Evolutionary conservation across 2,888 invertebrate species (phyloP), one percentile per base, ranked within the genome.

Genomic region (Sinotaia quadrata): DNA sequence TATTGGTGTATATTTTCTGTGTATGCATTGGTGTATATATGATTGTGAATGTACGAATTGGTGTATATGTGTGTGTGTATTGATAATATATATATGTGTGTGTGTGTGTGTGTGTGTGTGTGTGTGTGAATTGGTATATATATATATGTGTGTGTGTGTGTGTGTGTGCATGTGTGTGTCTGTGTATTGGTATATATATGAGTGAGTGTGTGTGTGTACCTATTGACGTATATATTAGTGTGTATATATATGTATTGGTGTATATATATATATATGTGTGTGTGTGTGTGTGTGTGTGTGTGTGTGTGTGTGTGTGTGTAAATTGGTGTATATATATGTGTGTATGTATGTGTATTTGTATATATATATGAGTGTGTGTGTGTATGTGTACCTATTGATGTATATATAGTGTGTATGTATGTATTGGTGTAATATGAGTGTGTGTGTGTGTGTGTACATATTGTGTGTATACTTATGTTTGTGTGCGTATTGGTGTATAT

Each of bases 201-300:
- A 10, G 33, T 56, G 31, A 10, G 33, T 56, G 31, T 29, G 33
- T 33, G 31, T 29, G 33, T 56, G 31, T 29, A 21, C 34, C 3
- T 4, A 34, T 56, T 7, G 24, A 3, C 4, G 7, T 15, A 31
- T 54, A 31, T 54, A 18, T 54, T 24, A 27, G 8, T 54, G 54
- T 54, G 27, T 54, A 31, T 54, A 31, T 54, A 31, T 54, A 18
- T 54, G 54, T 54, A 31, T 54, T 4, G 4, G 27, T 54, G 54
- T 54, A 18, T 54, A 31, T 54, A 31, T 54, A 31, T 24, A 18
- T 54, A 31, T 29, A 4, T 54, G 54, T 54, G 27, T 54, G 54
- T 54, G 54, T 54, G 54, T 54, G 27, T 54, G 54, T 54, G 54
- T 54, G 54, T 54, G 27, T 54, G 54, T 54, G 27, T 54, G 54